Base-by-base conservation (phyloP, 92 coral and sea anemone species). In the Actinernus sp. region DNA sequence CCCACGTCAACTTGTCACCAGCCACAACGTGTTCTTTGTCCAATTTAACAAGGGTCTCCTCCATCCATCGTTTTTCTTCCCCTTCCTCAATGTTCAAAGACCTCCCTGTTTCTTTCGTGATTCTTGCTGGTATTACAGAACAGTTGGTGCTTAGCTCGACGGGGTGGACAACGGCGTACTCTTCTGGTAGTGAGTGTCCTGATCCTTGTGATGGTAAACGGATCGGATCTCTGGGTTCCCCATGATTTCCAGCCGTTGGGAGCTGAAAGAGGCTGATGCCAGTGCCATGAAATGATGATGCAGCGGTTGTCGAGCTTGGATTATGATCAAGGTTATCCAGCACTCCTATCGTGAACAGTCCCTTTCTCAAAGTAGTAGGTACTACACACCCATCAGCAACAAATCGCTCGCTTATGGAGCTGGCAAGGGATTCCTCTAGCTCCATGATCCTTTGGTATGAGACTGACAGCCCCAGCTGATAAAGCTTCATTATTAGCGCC, bases 251-350 rank as follows among this genome's bases (percentile, higher is more conserved):
- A 10, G 0, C 53, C 3, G 82, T 67, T 40, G 76, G 65, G 9
- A 69, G 22, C 52, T 83, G 90, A 68, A 76, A 75, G 31, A 83
- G 11, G 73, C 89, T 75, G 25, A 83, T 83, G 53, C 89, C 73
- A 52, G 90, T 76, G 51, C 85, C 84, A 84, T 77, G 90, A 31
- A 83, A 76, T 23, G 84, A 83, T 2, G 79, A 76, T 3, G 74
- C 22, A 5, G 90, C 84, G 11, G 85, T 83, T 28, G 79, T 83
- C 7, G 90, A 83, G 52, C 68, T 83, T 1, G 88, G 83, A 39
- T 75, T 66, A 26, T 74, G 84, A 31, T 74, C 89, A 3, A 74
- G 27, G 67, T 74, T 83, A 49, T 76, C 85, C 26, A 83, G 70
- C 8, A 79, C 85, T 11, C 85, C 84, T 5, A 83, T 34, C 6